These are phyloP conservation scores for Lycocerus yunnanus DNA, from an alignment of 2,888 invertebrate species.

Conservation along the genomic window DNA sequence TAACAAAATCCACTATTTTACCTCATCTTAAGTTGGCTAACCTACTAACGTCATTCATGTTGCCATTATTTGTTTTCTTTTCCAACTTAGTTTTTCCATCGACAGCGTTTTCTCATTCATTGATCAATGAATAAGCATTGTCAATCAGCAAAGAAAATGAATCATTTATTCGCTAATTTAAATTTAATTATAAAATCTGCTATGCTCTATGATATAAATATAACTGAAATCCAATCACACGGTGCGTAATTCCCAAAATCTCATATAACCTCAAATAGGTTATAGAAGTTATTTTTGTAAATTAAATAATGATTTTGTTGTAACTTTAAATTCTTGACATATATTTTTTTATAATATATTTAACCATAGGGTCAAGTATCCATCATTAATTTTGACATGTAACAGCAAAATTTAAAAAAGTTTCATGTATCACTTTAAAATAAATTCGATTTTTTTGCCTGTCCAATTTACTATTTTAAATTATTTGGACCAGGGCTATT, in stretches of 20 bases:
- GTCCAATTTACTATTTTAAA: background rate
- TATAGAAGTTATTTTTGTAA: background rate
- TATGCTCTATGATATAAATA: too few relatives aligned
- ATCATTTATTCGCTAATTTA: too few relatives aligned
- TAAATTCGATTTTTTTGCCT: background rate
- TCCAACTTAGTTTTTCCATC: too few relatives aligned
- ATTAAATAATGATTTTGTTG: background rate
- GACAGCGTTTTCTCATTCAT: too few relatives aligned
- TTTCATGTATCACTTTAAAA: background rate
- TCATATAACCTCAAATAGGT: background rate
- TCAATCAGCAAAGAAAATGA: too few relatives aligned
- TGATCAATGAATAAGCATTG: too few relatives aligned
- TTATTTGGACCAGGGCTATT: background rate
- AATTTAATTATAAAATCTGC: too few relatives aligned
- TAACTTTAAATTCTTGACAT: background rate
- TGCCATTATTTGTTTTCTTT: background rate
- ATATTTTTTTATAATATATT: conserved; percentile 1
- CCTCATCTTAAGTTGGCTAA: background rate
- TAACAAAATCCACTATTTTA: too few relatives aligned
- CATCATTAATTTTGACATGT: background rate
- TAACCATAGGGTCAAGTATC: background rate
- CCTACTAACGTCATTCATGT: background rate
- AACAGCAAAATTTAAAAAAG: background rate
- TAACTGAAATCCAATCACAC: background rate
- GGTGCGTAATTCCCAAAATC: background rate